Evolutionary conservation across 2,797 vertebrate species (phyloP), one percentile per base, ranked within the genome.

Genomic region (Mus caroli): DNA sequence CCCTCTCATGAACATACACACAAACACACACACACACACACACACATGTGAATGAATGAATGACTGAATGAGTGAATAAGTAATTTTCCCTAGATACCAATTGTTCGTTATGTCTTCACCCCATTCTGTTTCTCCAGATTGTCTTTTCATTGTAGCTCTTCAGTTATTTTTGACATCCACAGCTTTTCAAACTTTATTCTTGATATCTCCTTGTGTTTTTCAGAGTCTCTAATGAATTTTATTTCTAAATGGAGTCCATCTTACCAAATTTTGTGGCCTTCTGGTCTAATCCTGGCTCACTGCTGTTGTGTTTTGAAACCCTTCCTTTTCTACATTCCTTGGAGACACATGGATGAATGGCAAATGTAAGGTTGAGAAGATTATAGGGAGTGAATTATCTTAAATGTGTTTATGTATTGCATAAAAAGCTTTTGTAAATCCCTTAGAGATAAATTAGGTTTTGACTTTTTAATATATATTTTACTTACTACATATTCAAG

Each of bases 241-340:
- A 64, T 43, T 86, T 6, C 2, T 76, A 69, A 88, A 46, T 67
- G 14, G 75, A 95, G 13, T 64, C 10, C 13, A 79, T 7, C 17
- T 76, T 40, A 14, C 0, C 34, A 31, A n/a, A 19, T 40, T 43
- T 94, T 12, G 28, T 69, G n/a, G 46, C 14, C 37, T 71, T 24
- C 19, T 22, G 12, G 24, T 22, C n/a, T 83, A 0, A 7, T 46
- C 50, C 79, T 80, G 8, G 3, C 6, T 96, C 4, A 78, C 12
- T n/a, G 26, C 14, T 28, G 1, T 1, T 0, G 20, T 56, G 5
- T 4, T 64, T 95, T 43, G n/a, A 82, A 90, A 94, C 64, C 28
- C 31, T 58, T 20, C 89, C 86, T 92, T 97, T 91, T 62, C 28
- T 80, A 17, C 1, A 90, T 50, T 90, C 96, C 22, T 19, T 78